A percentile compares a stretch with the other conserved stretches of the same genome.
Evolutionary conservation across 1,140 invertebrate genomes (phyloP).

Genomic region (Trinorchestia longiramus): DNA sequence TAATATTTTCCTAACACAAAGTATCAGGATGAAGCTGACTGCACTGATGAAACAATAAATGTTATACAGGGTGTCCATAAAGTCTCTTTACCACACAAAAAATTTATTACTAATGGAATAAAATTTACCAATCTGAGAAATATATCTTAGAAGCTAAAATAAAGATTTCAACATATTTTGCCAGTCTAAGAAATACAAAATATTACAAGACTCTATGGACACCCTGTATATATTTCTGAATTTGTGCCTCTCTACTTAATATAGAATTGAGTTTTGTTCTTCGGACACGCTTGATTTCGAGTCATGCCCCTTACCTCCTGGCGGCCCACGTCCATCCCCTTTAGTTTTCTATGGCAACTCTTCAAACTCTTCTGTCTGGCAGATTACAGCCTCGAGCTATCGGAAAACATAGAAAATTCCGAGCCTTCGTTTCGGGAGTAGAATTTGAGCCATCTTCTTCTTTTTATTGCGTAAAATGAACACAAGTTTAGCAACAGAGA

Average conservation of each 20-base stretch:
- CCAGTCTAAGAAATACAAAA: too few relatives aligned
- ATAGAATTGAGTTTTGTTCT: background rate
- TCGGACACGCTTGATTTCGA: background rate
- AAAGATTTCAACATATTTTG: too few relatives aligned
- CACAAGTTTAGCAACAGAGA: constrained; percentile 36
- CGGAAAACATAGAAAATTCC: background rate
- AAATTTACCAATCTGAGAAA: too few relatives aligned
- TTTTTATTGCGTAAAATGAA: constrained; percentile 41
- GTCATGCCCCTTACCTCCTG: background rate
- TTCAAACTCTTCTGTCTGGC: background rate
- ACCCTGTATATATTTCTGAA: background rate
- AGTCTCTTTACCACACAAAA: too few relatives aligned
- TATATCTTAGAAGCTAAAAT: too few relatives aligned
- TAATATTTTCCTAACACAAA: background rate
- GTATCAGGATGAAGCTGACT: background rate
- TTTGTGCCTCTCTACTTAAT: background rate
- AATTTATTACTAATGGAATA: too few relatives aligned
- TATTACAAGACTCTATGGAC: too few relatives aligned
- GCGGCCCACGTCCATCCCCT: background rate
- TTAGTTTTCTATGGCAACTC: background rate
- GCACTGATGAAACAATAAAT: too few relatives aligned
- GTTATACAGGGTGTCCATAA: too few relatives aligned
- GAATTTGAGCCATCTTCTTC: constrained; percentile 25
- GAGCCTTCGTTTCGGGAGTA: background rate
- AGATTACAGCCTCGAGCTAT: constrained; percentile 8